These are phyloP conservation scores for Cisticola juncidis DNA, from an alignment of 2,113 vertebrate species.

Conservation along the genomic window DNA sequence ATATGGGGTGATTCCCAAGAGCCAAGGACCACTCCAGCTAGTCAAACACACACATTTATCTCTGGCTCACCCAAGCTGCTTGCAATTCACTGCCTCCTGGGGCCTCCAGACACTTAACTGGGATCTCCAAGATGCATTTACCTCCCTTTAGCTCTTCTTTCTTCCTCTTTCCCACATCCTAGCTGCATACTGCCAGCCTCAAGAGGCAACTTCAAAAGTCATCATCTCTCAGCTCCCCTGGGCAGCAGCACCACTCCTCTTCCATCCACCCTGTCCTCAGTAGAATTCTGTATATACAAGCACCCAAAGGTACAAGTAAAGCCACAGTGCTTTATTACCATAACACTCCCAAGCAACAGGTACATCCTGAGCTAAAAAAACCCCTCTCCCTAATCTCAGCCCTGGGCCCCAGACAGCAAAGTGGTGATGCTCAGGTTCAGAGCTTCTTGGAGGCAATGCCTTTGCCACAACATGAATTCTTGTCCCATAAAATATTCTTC, in stretches of 20 bases:
- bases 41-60: neutral
- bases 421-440: rapidly evolving
- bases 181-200: neutral
- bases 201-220: neutral
- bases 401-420: neutral
- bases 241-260: neutral
- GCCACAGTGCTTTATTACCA: neutral
- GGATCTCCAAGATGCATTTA: neutral
- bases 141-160: neutral
- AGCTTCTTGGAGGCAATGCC: neutral
- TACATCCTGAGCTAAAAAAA: neutral
- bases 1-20: rapidly evolving
- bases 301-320: neutral
- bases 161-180: neutral
- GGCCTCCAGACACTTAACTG: neutral
- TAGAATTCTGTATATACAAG: rapidly evolving
- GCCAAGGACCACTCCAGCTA: neutral
- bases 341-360: neutral
- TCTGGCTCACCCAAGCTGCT: neutral
- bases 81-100: neutral
- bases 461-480: neutral
- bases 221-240: neutral
- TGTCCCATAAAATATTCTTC: rapidly evolving
- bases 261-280: neutral
- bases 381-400: rapidly evolving